Conservation (phyloP, 2,888 invertebrate genomes). For the Sepiola atlantica region DNA sequence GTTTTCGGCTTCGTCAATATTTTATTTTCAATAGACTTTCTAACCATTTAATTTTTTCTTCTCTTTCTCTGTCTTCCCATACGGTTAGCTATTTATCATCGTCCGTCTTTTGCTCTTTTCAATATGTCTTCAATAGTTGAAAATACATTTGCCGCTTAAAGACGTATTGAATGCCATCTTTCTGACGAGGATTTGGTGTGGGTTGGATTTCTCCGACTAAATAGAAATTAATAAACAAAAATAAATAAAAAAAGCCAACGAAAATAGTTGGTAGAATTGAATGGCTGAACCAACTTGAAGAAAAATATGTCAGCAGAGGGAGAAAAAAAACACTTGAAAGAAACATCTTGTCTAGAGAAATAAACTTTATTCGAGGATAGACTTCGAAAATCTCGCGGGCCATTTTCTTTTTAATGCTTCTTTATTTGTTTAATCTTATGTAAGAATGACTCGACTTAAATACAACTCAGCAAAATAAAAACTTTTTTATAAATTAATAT, state of each 20-base stretch:
- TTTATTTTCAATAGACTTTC: neutral
- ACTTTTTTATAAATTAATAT: too few relatives aligned
- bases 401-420: too few relatives aligned
- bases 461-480: too few relatives aligned
- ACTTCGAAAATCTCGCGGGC: too few relatives aligned
- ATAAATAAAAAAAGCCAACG: too few relatives aligned
- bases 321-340: neutral
- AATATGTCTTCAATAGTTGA: neutral
- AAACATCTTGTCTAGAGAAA: too few relatives aligned
- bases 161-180: neutral
- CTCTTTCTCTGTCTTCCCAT: neutral
- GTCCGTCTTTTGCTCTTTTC: neutral
- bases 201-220: neutral
- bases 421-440: too few relatives aligned
- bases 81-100: neutral
- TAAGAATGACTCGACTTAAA: too few relatives aligned
- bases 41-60: neutral
- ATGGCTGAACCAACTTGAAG: neutral
- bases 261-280: neutral
- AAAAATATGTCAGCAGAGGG: neutral
- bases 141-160: neutral
- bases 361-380: too few relatives aligned
- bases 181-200: neutral
- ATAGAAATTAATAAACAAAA: neutral
- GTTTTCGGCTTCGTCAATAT: neutral